Percentiles rank a stretch among this genome's conserved stretches.
These are phyloP conservation scores for Monarcha castaneiventris DNA, from an alignment of 2,113 vertebrate species.

Conservation along the genomic window DNA sequence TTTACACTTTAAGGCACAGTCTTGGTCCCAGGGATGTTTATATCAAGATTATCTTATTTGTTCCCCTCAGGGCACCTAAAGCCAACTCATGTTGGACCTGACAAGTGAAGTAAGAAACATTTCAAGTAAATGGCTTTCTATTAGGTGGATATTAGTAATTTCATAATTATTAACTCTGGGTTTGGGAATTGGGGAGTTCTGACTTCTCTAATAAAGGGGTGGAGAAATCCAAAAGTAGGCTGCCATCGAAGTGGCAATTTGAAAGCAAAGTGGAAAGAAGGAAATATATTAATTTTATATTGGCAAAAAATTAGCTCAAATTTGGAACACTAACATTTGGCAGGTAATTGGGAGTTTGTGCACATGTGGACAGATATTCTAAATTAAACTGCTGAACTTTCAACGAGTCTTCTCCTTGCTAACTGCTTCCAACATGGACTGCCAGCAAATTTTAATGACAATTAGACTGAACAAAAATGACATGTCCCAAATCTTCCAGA, in stretches of 20 bases:
- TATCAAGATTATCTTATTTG: neutral
- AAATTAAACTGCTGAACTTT: neutral
- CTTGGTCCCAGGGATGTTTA: neutral
- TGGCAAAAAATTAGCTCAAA: neutral
- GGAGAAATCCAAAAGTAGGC: neutral
- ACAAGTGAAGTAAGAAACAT: neutral
- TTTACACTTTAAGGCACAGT: neutral
- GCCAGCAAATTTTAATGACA: neutral
- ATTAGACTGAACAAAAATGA: neutral
- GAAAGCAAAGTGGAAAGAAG: neutral
- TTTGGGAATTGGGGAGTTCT: neutral
- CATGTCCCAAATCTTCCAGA: neutral
- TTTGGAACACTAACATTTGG: neutral
- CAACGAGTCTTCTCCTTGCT: neutral
- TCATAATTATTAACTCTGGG: neutral
- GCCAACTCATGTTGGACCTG: neutral
- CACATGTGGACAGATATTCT: neutral
- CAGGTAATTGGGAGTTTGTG: neutral
- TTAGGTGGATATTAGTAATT: neutral
- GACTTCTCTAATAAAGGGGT: neutral
- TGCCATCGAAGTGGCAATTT: neutral
- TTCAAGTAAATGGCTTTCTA: neutral
- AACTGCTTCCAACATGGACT: neutral
- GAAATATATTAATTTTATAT: neutral
- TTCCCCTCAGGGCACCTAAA: neutral